Conservation (phyloP, 1,140 invertebrate genomes). For the Cyrtorhinus lividipennis region DNA sequence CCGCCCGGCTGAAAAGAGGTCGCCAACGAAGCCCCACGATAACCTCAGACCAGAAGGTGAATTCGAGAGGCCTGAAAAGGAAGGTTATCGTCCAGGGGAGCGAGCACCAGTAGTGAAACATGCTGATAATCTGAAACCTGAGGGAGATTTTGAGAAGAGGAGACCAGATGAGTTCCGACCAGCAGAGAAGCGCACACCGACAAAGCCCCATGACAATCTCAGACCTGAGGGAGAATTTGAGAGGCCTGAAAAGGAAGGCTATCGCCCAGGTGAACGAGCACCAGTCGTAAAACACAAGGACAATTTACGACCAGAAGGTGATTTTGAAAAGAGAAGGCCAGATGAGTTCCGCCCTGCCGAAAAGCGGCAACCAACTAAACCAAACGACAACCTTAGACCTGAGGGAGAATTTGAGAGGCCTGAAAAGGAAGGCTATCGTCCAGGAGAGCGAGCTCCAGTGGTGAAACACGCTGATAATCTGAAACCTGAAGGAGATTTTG, state of each 20-base stretch:
- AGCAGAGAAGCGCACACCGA: slow-evolving; percentile 34
- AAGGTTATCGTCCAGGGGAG: slow-evolving; percentile 25
- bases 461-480: slow-evolving; percentile 36
- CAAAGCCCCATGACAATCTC: slow-evolving; percentile 37
- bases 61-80: slow-evolving; percentile 36
- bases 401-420: slow-evolving; percentile 39
- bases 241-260: slow-evolving; percentile 24
- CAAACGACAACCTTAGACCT: slow-evolving; percentile 35
- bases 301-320: slow-evolving; percentile 33
- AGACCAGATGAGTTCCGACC: slow-evolving; percentile 33
- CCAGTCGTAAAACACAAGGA: slow-evolving; percentile 32
- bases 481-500: slow-evolving; percentile 31
- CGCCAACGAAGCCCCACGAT: slow-evolving; percentile 33
- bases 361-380: slow-evolving; percentile 25
- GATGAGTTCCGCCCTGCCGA: slow-evolving; percentile 28
- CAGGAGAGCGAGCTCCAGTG: slow-evolving; percentile 28
- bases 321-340: slow-evolving; percentile 27
- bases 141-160: slow-evolving; percentile 41
- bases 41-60: slow-evolving; percentile 47
- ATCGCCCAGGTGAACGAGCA: slow-evolving; percentile 23
- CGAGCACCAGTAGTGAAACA: slow-evolving; percentile 27
- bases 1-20: slow-evolving; percentile 24
- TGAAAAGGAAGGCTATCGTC: slow-evolving; percentile 27
- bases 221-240: slow-evolving; percentile 45
- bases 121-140: slow-evolving; percentile 38